Evolutionary conservation across 2,888 invertebrate species (phyloP), one percentile per base, ranked within the genome.

Genomic region (Metalampra italica): DNA sequence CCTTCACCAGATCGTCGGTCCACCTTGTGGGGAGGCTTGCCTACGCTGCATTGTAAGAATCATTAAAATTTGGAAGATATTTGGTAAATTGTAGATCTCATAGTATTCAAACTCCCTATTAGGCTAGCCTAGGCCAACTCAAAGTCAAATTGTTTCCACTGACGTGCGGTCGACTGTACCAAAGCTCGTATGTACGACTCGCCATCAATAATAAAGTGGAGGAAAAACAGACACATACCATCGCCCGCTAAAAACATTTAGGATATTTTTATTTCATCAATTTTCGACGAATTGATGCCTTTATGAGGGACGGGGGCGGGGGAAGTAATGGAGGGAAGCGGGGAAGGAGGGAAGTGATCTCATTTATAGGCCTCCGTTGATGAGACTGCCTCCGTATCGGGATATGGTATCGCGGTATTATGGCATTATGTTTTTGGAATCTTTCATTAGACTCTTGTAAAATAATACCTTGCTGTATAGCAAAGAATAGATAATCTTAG

Each of bases 211-310:
- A 22, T 22, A 22, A 2, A 22, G 22, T 22, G 22, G 22, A 22
- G 22, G 22, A 36, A 44, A 34, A 15, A 36, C 8, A 32, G 7
- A 22, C n/a, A 34, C 8, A 8, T 11, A 32, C 8, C 32, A 43
- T 51, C 42, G 47, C 54, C 34, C 43, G 57, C 53, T 59, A 66
- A 70, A 22, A 69, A 72, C 67, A 68, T 58, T 56, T 47, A 42
- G 52, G 57, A 56, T 60, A 62, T 68, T 75, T 70, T 74, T 71
- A 76, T 78, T 77, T 74, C 75, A 78, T 78, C 72, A 77, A 74
- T 75, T 77, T 71, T 69, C 68, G 59, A 66, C 64, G 66, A 71
- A 75, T 74, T 71, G 69, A 73, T 71, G 66, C 62, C 51, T 60
- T 51, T 45, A 51, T 51, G 50, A 45, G 45, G 50, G 39, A 38